Percentiles rank a stretch among this genome's conserved stretches.
Conservation (phyloP, 2,113 vertebrate species). For the Ornithorhynchus anatinus region DNA sequence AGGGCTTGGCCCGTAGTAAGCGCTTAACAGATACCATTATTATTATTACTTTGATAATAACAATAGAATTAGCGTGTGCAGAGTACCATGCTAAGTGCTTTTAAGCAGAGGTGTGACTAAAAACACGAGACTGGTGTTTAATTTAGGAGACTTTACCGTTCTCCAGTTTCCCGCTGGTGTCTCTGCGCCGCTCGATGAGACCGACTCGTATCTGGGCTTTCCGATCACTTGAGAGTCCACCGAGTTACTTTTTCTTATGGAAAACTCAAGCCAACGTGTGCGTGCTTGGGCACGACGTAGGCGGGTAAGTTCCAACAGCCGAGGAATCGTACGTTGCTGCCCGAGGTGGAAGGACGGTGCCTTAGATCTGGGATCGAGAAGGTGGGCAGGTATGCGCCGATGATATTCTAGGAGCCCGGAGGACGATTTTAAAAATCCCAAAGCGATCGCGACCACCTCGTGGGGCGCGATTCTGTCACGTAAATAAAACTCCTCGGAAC, state of each 20-base stretch:
- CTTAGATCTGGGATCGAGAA: background rate
- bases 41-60: too few species aligned
- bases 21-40: too few species aligned
- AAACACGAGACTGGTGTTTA: too few species aligned
- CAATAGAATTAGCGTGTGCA: too few species aligned
- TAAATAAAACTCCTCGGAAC: constrained; percentile 45
- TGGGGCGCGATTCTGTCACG: constrained; percentile 36
- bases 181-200: too few species aligned
- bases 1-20: too few species aligned
- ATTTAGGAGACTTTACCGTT: too few species aligned
- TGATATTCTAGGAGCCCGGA: constrained; percentile 1
- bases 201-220: too few species aligned
- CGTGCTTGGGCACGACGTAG: background rate
- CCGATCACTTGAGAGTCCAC: too few species aligned
- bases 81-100: too few species aligned
- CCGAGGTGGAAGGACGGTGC: background rate
- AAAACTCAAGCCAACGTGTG: background rate
- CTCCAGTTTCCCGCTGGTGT: too few species aligned
- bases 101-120: too few species aligned
- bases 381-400: constrained; percentile 32
- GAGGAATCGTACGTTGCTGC: background rate
- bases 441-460: constrained; percentile 20
- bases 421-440: constrained; percentile 44
- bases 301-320: background rate
- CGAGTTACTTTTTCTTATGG: constrained; percentile 13